These are phyloP conservation scores for Drosophila nasuta DNA, from an alignment of 1,140 invertebrate species.

Conservation along the genomic window DNA sequence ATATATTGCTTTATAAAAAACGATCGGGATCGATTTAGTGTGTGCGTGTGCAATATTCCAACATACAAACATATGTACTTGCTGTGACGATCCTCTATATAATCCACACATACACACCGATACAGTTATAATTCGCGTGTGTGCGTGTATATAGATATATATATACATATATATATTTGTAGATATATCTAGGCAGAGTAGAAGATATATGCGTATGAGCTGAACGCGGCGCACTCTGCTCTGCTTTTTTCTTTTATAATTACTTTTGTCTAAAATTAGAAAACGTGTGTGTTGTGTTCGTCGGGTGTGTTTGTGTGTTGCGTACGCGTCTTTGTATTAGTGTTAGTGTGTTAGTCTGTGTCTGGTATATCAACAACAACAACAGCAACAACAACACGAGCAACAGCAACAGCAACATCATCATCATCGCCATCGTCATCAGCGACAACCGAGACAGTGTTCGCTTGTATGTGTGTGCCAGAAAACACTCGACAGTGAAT, in stretches of 20 bases:
- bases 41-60: constrained; percentile 46
- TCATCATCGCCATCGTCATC: constrained; percentile 66
- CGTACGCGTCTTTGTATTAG: constrained; percentile 17
- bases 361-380: constrained; percentile 82
- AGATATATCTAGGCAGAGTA: constrained; percentile 72
- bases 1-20: constrained; percentile 47
- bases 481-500: constrained; percentile 77
- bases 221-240: constrained; percentile 81
- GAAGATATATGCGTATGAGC: constrained; percentile 79
- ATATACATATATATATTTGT: constrained; percentile 31
- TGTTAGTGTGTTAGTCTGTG: constrained; percentile 52
- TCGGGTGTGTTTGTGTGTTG: constrained; percentile 41
- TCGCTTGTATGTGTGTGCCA: constrained; percentile 58
- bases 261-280: constrained; percentile 85
- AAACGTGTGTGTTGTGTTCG: constrained; percentile 80
- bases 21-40: constrained; percentile 57
- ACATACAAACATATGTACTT: constrained; percentile 39
- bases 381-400: constrained; percentile 51
- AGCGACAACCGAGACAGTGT: constrained; percentile 53
- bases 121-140: constrained; percentile 19
- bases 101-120: constrained; percentile 49
- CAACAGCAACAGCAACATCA: constrained; percentile 65
- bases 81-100: constrained; percentile 72
- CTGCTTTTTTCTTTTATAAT: constrained; percentile 84
- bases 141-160: constrained; percentile 24